Conservation (phyloP, 2,888 invertebrate species). For the Trichogramma evanescens region DNA sequence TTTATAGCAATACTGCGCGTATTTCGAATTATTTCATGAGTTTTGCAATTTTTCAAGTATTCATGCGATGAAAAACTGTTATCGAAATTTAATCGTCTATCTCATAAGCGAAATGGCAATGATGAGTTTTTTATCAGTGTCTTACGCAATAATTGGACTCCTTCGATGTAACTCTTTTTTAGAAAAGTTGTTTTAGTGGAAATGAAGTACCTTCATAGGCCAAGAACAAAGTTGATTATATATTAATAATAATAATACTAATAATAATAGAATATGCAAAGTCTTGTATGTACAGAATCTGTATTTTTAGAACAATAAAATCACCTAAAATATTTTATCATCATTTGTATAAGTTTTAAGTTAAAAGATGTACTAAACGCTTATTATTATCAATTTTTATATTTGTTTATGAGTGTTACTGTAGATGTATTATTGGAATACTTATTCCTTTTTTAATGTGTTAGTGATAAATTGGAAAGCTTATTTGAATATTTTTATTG, state of each 20-base stretch:
- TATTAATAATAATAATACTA: not conserved
- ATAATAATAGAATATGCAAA: constrained; percentile 5
- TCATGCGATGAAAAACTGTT: no score
- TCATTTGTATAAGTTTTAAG: not conserved
- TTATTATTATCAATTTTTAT: not conserved
- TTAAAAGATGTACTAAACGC: not conserved
- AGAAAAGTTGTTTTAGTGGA: constrained; percentile 5
- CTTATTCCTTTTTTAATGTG: not conserved
- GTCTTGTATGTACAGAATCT: constrained; percentile 17
- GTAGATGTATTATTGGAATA: no score
- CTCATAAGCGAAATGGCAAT: constrained; percentile 1
- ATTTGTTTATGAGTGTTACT: not conserved
- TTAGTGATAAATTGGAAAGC: not conserved
- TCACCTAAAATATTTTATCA: constrained; percentile 1
- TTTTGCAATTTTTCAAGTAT: no score
- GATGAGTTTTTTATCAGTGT: not conserved
- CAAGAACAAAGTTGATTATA: constrained; percentile 6
- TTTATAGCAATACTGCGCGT: not conserved
- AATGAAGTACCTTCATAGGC: constrained; percentile 14
- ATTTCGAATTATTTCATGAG: constrained; percentile 1
- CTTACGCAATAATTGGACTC: not conserved
- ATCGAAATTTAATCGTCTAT: no score
- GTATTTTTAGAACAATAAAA: constrained; percentile 18
- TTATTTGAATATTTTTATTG: not conserved
- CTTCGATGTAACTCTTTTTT: not conserved